Percentiles rank a stretch among this genome's conserved stretches.
Evolutionary conservation across 2,797 vertebrate species (phyloP).

Genomic region (Smutsia temminckii): DNA sequence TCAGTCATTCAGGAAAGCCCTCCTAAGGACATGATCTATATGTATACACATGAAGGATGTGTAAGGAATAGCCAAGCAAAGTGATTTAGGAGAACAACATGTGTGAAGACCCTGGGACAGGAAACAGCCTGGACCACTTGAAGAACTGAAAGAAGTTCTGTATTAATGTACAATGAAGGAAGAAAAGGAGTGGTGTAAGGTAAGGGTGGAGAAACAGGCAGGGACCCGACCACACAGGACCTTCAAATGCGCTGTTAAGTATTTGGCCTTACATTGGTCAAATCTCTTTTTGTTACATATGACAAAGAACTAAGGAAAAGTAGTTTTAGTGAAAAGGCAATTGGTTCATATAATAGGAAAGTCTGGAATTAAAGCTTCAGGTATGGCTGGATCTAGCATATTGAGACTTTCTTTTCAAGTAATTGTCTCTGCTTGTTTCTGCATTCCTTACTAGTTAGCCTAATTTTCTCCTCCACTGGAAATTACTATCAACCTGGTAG

Average conservation of each 20-base stretch:
- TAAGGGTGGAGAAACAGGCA: not conserved
- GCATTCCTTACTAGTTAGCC: not conserved
- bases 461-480: not conserved
- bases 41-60: not conserved
- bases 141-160: not conserved
- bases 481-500: not conserved
- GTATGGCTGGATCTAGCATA: not conserved
- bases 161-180: not conserved
- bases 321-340: conserved; percentile 6
- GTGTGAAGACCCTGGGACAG: not conserved
- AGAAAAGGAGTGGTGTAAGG: not conserved
- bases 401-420: conserved; percentile 2
- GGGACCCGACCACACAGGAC: not conserved
- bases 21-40: not conserved
- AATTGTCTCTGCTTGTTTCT: not conserved
- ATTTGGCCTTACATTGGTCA: not conserved
- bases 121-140: not conserved
- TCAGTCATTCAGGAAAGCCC: not conserved
- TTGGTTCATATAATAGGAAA: not conserved
- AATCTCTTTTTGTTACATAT: not conserved
- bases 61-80: not conserved
- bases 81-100: not conserved
- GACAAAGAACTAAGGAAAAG: not conserved
- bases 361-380: not conserved
- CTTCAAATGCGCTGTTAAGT: not conserved